phyloP scores from a whole-genome alignment of 2,888 invertebrate species.

The Cerceris ruficornis region DNA sequence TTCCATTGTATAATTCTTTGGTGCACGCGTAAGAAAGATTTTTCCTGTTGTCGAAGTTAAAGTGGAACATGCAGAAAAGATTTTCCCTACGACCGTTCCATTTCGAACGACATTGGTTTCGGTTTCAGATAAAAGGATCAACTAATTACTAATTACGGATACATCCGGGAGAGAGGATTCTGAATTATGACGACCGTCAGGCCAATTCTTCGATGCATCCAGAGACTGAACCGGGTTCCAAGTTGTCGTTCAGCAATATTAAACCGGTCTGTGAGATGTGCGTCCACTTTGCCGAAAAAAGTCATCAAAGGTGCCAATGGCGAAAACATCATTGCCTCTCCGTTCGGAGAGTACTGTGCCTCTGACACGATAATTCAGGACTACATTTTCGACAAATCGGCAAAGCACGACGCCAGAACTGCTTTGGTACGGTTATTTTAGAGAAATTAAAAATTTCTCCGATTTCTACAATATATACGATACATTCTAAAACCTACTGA shows the following conservation, averaged over 20 bases:
- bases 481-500: too few relatives aligned
- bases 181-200: conserved; percentile 41
- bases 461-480: too few relatives aligned
- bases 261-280: conserved; percentile 42
- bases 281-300: conserved; percentile 56
- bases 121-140: neutral
- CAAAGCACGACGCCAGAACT: conserved; percentile 57
- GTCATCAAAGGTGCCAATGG: conserved; percentile 71
- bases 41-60: too few relatives aligned
- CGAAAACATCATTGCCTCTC: conserved; percentile 71
- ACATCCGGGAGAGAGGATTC: neutral
- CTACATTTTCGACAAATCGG: conserved; percentile 71
- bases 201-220: conserved; percentile 30
- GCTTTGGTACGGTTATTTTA: conserved; percentile 70
- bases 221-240: neutral
- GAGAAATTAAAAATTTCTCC: too few relatives aligned
- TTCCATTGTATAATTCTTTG: too few relatives aligned
- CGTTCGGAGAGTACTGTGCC: conserved; percentile 53
- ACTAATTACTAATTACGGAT: neutral
- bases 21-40: too few relatives aligned
- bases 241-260: conserved; percentile 10
- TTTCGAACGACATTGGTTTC: too few relatives aligned
- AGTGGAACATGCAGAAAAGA: too few relatives aligned
- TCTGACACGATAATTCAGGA: conserved; percentile 67
- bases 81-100: too few relatives aligned